Evolutionary conservation across 2,888 invertebrate genomes (phyloP), one percentile per base, ranked within the genome.

Genomic region (Iselma pallidipennis): DNA sequence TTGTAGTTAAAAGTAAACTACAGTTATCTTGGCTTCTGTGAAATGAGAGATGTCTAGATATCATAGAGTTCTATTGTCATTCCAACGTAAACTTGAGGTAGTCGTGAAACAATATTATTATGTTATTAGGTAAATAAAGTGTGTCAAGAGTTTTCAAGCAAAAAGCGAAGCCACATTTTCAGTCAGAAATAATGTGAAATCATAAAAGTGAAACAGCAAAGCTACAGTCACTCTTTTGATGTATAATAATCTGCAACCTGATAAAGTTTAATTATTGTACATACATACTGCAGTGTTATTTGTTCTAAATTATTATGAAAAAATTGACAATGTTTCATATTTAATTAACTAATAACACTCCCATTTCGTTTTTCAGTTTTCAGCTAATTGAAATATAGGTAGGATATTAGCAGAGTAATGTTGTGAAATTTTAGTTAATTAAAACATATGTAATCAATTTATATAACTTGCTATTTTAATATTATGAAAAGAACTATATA

Each of bases 1-100:
- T 48, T 60, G 52, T 57, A 56, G 57, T 61, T 57, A 61, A 61
- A 61, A 57, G 61, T 61, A 61, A 61, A 61, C 54, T 61, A 57
- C 37, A 21, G 56, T 57, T 61, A 61, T 56, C 61, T 61, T 29
- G 23, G 4, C 23, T 50, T 10, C 16, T 50, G 23, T 29, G 14
- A 37, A 37, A 50, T 50, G 14, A 19, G 28, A 50, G 26, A 50
- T 50, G 16, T 14, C 2, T n/a, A 37, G 37, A 37, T 33, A 14
- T n/a, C 4, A 14, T 14, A n/a, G n/a, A 33, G 12, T 33, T 1
- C 31, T 14, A 33, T 33, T 14, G 31, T 33, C 14, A 33, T 33
- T 33, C 6, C 5, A 33, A 33, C 14, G 14, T n/a, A 33, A 14
- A 26, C 16, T 16, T 16, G 16, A 19, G 14, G 12, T 29, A 29